Evolutionary conservation across 1,140 invertebrate genomes (phyloP), one percentile per base, ranked within the genome.

Genomic region (Calephelis nemesis): DNA sequence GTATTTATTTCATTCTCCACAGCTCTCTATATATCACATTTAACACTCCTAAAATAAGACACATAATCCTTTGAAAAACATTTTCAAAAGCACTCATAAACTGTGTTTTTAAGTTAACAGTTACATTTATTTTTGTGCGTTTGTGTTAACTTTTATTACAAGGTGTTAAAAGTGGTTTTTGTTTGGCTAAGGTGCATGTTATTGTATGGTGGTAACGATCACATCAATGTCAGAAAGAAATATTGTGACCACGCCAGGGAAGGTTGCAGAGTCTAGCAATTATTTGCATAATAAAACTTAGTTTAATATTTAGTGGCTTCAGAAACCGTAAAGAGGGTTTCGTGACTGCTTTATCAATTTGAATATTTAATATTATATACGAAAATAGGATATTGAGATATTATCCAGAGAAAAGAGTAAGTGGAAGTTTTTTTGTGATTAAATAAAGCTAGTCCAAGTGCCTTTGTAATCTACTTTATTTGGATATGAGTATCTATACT

Each of bases 191-290:
- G 1, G 13, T 5, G 4, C 19, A n/a, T 30, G 9, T 10, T 40
- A 5, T 54, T 30, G 42, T 70, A 49, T 71, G 63, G 12, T 72
- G 70, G 64, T 60, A 76, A 67, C 65, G 75, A 79, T 79, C 75
- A 73, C 75, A 77, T 79, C 77, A 79, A 79, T 70, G 77, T 79
- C 77, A 77, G 72, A 79, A 75, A 79, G 77, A 79, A 79, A 74
- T 79, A 79, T 76, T 72, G 77, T 79, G 73, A 75, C 77, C 75
- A 71, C 70, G 75, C 68, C 73, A 75, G 70, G 71, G 77, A 78
- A 78, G 69, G 74, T 70, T 74, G 68, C 65, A 65, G 67, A 52
- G 62, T 71, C 74, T 67, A 76, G 75, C 77, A 75, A 75, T 77
- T 79, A 79, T 79, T 77, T 79, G 77, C 75, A 78, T 76, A 77